A percentile compares a stretch with the other conserved stretches of the same genome.
Conservation (phyloP, 2,888 invertebrate genomes). For the Scaptomyza parva region DNA sequence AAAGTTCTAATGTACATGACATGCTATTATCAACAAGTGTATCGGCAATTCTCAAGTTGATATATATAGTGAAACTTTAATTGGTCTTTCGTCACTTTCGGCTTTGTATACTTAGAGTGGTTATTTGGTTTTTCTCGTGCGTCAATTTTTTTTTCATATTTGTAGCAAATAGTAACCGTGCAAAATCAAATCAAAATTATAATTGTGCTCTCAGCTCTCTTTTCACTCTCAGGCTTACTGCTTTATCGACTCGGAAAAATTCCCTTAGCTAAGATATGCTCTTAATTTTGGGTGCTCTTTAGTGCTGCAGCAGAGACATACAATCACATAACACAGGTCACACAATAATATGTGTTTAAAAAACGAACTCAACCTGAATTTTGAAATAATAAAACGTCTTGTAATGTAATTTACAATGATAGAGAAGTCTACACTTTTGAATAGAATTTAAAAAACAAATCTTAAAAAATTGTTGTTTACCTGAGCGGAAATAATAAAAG, state of each 20-base stretch:
- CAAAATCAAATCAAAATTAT: constrained; percentile 19
- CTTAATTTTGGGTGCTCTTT: constrained; percentile 29
- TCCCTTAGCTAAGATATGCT: constrained; percentile 49
- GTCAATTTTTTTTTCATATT: constrained; percentile 3
- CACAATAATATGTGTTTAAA: constrained; percentile 58
- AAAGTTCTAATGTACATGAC: constrained; percentile 73
- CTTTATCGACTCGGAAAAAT: constrained; percentile 57
- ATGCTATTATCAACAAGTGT: constrained; percentile 57
- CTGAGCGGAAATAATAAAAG: too few species aligned
- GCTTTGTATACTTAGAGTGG: constrained; percentile 8
- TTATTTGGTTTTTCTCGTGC: background rate
- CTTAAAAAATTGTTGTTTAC: too few species aligned
- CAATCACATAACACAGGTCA: constrained; percentile 39
- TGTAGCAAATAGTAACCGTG: constrained; percentile 3
- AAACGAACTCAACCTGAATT: constrained; percentile 63
- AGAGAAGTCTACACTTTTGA: too few species aligned
- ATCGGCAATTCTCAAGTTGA: too few species aligned
- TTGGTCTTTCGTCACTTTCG: constrained; percentile 26
- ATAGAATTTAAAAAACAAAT: too few species aligned
- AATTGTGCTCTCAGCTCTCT: constrained; percentile 26
- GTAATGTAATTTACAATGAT: background rate
- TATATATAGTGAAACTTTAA: constrained; percentile 42
- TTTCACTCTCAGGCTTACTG: constrained; percentile 37
- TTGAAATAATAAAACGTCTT: background rate
- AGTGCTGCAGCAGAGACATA: constrained; percentile 11